Base-by-base conservation (phyloP, 1,140 invertebrate genomes). In the Caenorhabditis remanei region DNA sequence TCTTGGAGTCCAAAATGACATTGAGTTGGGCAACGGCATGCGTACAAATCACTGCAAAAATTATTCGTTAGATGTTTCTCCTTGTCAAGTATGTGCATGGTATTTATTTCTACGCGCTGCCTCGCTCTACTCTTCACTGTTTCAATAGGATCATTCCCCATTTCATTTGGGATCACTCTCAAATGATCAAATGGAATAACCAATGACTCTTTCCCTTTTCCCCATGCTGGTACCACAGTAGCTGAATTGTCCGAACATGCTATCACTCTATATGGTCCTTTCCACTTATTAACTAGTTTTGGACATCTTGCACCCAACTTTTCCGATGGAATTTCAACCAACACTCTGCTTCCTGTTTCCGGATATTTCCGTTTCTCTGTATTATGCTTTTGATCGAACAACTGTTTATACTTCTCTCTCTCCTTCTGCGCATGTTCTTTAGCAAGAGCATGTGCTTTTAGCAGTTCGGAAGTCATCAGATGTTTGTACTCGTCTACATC, bases 201-300 rank as follows among this genome's bases (percentile, higher is more conserved):
- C 8, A 32, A n/a, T 2, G 8, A 32, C 9, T 63, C 21, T 8
- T 24, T 32, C 24, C 7, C 21, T 32, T 63, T 63, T 32, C 58
- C 58, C 7, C n/a, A 9, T 2, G 32, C 32, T 9, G 58, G 58
- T 2, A 32, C 9, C 1, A 63, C 21, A 2, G 24, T 32, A 32
- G 24, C 65, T 16, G 65, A 71, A 21, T 71, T 71, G 43, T 71
- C 65, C 43, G 65, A 71, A 7, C 65, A 71, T 0, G 65, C 43
- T 0, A 71, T 11, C 0, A 46, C 65, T 46, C 65, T 43, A 16
- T 71, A 71, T 19, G 41, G 40, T 8, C 65, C 43, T n/a, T 46
- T 9, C 65, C 65, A 71, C 16, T 43, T 46, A 46, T 71, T 71
- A 3, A 71, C 41, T n/a, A 71, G 21, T 46, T 71, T 71, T 71